phyloP scores from a whole-genome alignment of 2,797 vertebrate species.

The Oryzias dopingdopingensis region DNA sequence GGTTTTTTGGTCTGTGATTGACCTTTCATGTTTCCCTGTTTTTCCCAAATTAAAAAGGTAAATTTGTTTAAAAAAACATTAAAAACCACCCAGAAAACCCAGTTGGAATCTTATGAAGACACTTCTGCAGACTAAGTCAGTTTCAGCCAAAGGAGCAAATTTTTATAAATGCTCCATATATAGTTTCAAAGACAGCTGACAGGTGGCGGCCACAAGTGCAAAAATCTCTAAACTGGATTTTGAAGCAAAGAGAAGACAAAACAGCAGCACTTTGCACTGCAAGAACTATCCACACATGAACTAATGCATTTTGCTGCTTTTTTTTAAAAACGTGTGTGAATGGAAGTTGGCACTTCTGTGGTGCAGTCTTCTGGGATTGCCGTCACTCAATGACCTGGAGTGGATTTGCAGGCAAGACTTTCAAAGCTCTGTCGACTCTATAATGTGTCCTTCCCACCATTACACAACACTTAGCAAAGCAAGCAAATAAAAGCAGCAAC shows the following conservation, averaged over 20 bases:
- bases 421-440: too few relatives aligned
- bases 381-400: too few relatives aligned
- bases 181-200: slow-evolving; percentile 22
- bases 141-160: slow-evolving; percentile 15
- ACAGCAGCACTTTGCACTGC: slow-evolving; percentile 5
- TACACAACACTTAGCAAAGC: too few relatives aligned
- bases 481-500: too few relatives aligned
- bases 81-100: slow-evolving; percentile 4
- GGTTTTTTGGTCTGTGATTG: too few relatives aligned
- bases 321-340: slow-evolving; percentile 39
- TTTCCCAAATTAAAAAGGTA: slow-evolving; percentile 23
- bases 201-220: slow-evolving; percentile 40
- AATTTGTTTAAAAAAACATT: slow-evolving; percentile 5
- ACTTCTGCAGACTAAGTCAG: neutral
- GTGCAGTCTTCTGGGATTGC: too few relatives aligned
- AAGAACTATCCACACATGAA: slow-evolving; percentile 20
- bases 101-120: slow-evolving; percentile 35
- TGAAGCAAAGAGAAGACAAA: slow-evolving; percentile 27
- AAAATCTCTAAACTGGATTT: slow-evolving; percentile 17
- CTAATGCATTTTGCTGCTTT: slow-evolving; percentile 43
- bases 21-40: slow-evolving; percentile 13
- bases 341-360: slow-evolving; percentile 37
- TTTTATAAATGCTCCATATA: slow-evolving; percentile 29
- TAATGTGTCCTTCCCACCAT: too few relatives aligned
- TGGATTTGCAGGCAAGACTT: too few relatives aligned